Conservation (phyloP, 2,113 vertebrate species). For the human region GRCh38 chr2:173371001-173371500, state of each 20-base stretch:
- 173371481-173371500: background rate
- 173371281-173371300: background rate
- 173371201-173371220: background rate
- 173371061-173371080: background rate
- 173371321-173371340: background rate
- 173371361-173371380: background rate
- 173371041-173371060: background rate
- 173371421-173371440: background rate
- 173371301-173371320: background rate
- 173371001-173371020: background rate
- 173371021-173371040: background rate
- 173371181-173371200: background rate
- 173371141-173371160: background rate
- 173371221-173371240: background rate
- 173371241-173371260: background rate
- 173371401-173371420: background rate
- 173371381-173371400: background rate
- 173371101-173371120: background rate
- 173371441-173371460: background rate
- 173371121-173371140: background rate
- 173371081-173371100: background rate
- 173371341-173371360: background rate
- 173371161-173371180: background rate
- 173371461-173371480: background rate
- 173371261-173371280: background rate